Base-by-base conservation (phyloP, 2,888 invertebrate species). In the Phengaris arion region DNA sequence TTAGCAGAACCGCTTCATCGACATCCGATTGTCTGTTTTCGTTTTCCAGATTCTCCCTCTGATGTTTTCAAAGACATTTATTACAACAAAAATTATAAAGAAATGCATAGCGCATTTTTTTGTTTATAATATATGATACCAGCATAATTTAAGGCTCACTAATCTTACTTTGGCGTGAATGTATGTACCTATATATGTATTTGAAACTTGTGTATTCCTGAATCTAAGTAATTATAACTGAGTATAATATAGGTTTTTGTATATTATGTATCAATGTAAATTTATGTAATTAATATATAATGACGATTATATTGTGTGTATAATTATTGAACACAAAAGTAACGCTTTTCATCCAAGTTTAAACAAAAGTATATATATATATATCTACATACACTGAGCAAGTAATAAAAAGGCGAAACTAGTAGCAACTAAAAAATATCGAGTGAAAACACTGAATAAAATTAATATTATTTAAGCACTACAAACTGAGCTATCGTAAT, bases 1-100 rank as follows among this genome's bases (percentile, higher is more conserved):
- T 96, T 82, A 97, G 94, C 79, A 97, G 94, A 75, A 96, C 96
- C 79, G 96, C 96, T 87, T 97, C 97, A 86, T 97, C 97, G 83
- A 95, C 94, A 84, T 96, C 96, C 75, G 95, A 94, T 83, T 89
- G 88, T 84, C 85, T 86, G 84, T 90, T 91, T 85, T 89, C 86
- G 78, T 79, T 87, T 83, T 89, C 92, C 78, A 83, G 81, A 84
- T 85, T 88, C 83, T 91, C 92, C 87, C 86, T 91, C 92, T 92
- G 89, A 83, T 85, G 88, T 87, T 87, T 85, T 85, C 82, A 82
- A 85, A 86, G 86, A 88, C 87, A 88, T 85, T 88, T 89, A 87
- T 89, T 89, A 90, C 88, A 90, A 90, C 92, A 91, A 87, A 89
- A 87, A 91, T 90, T 89, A 87, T 87, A 81, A 80, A 80, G 80